These are phyloP conservation scores for Oreocharis arfaki DNA, from an alignment of 2,113 vertebrate genomes.

Conservation along the genomic window DNA sequence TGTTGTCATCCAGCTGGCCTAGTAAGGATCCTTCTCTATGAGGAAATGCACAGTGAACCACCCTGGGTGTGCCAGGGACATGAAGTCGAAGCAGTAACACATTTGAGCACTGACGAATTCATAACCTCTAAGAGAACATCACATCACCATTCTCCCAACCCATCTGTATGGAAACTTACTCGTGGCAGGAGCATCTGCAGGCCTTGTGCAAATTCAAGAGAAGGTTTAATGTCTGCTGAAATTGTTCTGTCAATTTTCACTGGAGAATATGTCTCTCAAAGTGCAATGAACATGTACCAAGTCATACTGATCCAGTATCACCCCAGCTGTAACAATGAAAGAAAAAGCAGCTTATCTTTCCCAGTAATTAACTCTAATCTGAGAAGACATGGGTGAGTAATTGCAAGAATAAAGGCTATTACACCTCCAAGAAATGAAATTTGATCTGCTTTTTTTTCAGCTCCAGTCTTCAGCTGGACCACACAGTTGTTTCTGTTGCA, in stretches of 20 bases:
- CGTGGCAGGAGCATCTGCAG: background rate
- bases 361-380: conserved; percentile 21
- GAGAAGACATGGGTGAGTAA: background rate
- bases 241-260: background rate
- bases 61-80: background rate
- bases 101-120: background rate
- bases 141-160: background rate
- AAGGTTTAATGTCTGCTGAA: background rate
- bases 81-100: background rate
- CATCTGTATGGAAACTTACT: background rate
- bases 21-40: background rate
- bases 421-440: background rate
- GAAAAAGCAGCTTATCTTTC: background rate
- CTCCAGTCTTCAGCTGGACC: background rate
- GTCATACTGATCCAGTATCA: background rate
- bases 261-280: background rate
- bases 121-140: background rate
- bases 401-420: background rate
- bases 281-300: background rate
- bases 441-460: background rate
- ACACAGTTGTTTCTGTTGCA: background rate
- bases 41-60: background rate
- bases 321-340: background rate
- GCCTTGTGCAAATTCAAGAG: background rate
- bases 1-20: background rate